Conservation (phyloP, 2,797 vertebrate genomes). For the Myotis daubentonii region DNA sequence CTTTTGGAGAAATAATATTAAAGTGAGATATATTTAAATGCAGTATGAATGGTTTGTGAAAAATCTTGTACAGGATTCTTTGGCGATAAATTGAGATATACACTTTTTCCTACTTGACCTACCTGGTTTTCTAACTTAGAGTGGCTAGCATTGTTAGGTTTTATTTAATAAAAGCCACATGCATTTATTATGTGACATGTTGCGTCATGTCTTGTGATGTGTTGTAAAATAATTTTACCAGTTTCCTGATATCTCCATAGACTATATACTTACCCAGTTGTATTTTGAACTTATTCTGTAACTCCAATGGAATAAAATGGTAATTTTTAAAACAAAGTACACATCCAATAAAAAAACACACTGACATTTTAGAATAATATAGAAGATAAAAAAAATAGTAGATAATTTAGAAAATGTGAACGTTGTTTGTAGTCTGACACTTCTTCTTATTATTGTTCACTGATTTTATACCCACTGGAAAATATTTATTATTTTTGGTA, state of each 20-base stretch:
- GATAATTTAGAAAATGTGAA: background rate
- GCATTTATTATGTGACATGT: background rate
- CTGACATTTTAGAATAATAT: background rate
- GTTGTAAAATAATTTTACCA: background rate
- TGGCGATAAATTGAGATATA: background rate
- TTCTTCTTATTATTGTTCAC: background rate
- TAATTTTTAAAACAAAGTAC: background rate
- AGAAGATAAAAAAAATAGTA: background rate
- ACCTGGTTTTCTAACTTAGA: background rate
- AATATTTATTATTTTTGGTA: background rate
- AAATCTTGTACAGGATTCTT: background rate
- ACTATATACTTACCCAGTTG: background rate
- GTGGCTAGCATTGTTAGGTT: background rate
- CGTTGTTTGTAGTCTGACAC: background rate
- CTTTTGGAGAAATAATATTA: background rate
- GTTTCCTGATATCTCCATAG: background rate
- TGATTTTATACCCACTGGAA: background rate
- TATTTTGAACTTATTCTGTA: background rate
- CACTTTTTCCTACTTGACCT: background rate
- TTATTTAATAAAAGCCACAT: background rate
- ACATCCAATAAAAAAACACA: background rate
- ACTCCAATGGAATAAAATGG: background rate
- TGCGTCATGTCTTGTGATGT: background rate
- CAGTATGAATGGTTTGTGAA: background rate
- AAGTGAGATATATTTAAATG: background rate